Percentiles rank a stretch among this genome's conserved stretches.
phyloP scores from a whole-genome alignment of 2,888 invertebrate species.

The Cremastinae sp. region DNA sequence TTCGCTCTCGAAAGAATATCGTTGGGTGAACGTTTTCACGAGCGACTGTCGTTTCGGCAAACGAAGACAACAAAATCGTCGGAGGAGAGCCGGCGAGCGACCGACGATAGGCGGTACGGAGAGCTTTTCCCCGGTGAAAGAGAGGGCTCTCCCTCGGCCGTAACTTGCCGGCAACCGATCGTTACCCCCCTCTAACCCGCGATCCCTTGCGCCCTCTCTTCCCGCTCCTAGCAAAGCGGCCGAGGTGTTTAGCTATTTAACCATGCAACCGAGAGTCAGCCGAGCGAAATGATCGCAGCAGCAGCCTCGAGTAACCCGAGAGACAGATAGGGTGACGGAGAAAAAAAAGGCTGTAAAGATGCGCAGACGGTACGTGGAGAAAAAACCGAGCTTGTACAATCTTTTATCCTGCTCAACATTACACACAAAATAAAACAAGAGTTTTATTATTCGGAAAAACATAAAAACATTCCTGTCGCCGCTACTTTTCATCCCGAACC shows the following conservation, averaged over 20 bases:
- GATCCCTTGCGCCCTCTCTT: conserved; percentile 37
- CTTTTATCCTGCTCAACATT: too few relatives aligned
- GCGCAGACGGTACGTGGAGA: conserved; percentile 13
- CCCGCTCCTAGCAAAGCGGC: conserved; percentile 36
- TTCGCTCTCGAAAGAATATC: too few relatives aligned
- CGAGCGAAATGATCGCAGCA: conserved; percentile 50
- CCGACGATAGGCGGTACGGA: conserved; percentile 21
- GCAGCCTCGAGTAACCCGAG: conserved; percentile 22
- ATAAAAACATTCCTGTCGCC: too few relatives aligned
- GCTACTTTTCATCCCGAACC: too few relatives aligned
- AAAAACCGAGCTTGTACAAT: background rate
- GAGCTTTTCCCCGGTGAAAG: conserved; percentile 22
- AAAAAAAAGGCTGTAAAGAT: conserved; percentile 11
- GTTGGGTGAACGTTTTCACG: conserved; percentile 43
- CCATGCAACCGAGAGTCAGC: conserved; percentile 47
- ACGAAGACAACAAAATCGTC: conserved; percentile 15
- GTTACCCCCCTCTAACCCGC: conserved; percentile 39
- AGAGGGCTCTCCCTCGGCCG: conserved; percentile 42
- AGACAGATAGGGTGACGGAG: conserved; percentile 11
- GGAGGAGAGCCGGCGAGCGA: conserved; percentile 4
- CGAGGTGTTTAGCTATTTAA: conserved; percentile 60
- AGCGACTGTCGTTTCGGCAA: conserved; percentile 46
- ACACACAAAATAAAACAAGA: too few relatives aligned
- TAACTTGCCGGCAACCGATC: conserved; percentile 56
- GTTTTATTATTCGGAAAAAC: too few relatives aligned